These are phyloP conservation scores for Augochlorella aurata DNA, from an alignment of 2,888 invertebrate species.

Conservation along the genomic window DNA sequence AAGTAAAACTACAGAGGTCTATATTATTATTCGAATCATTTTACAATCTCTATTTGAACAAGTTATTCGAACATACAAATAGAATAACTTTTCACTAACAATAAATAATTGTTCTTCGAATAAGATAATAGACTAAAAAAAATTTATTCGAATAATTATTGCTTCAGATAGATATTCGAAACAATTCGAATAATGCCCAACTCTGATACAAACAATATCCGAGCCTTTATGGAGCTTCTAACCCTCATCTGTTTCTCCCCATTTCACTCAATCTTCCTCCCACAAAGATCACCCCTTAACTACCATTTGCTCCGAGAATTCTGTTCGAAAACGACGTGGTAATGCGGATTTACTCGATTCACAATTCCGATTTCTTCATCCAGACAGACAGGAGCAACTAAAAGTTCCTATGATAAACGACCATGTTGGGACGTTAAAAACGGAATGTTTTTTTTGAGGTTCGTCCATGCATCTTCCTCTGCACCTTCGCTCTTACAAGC, in stretches of 20 bases:
- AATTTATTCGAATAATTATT: no score
- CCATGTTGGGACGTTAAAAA: slow-evolving; percentile 62
- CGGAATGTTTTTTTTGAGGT: slow-evolving; percentile 63
- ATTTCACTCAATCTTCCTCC: slow-evolving; percentile 40
- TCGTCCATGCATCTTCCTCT: slow-evolving; percentile 11
- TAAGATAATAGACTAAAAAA: no score
- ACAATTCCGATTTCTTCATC: slow-evolving; percentile 56
- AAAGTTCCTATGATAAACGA: slow-evolving; percentile 71
- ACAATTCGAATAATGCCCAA: no score
- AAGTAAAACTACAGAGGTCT: no score
- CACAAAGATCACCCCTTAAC: slow-evolving; percentile 44
- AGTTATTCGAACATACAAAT: no score
- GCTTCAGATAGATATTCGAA: no score
- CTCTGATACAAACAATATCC: slow-evolving; percentile 10
- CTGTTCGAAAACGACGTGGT: slow-evolving; percentile 34
- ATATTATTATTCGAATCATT: no score
- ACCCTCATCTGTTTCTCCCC: slow-evolving; percentile 39
- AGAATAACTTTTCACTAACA: no score
- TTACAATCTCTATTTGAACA: no score
- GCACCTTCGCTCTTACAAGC: slow-evolving; percentile 6
- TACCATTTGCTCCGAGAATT: slow-evolving; percentile 7
- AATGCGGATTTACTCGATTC: slow-evolving; percentile 65
- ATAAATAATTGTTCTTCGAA: no score
- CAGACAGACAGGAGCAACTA: slow-evolving; percentile 68
- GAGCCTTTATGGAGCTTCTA: slow-evolving; percentile 30